Conservation (phyloP, 1,140 invertebrate genomes). For the Drosophila nannoptera region DNA sequence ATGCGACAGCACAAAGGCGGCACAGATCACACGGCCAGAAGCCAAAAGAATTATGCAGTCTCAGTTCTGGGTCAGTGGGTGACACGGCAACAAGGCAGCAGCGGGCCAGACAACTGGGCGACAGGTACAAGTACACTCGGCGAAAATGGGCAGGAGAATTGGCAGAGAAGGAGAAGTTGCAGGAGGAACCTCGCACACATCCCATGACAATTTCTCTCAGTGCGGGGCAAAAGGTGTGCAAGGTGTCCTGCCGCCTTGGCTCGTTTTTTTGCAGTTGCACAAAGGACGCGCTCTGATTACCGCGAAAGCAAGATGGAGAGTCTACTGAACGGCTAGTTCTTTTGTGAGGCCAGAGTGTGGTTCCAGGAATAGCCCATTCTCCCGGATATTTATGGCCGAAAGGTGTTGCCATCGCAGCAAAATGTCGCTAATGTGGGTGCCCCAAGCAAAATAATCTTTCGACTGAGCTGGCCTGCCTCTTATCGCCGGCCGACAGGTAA, state of each 20-base stretch:
- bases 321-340: conserved; percentile 16
- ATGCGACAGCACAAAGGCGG: conserved; percentile 55
- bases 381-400: conserved; percentile 59
- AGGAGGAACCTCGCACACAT: neutral
- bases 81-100: conserved; percentile 27
- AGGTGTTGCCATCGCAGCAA: conserved; percentile 52
- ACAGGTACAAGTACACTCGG: conserved; percentile 52
- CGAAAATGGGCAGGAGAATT: neutral
- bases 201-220: conserved; percentile 3
- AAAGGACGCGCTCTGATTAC: conserved; percentile 66
- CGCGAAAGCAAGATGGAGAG: conserved; percentile 26
- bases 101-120: conserved; percentile 54
- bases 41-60: conserved; percentile 27
- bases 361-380: conserved; percentile 23
- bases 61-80: conserved; percentile 60
- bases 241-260: conserved; percentile 17
- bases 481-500: conserved; percentile 32
- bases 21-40: conserved; percentile 41
- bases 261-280: conserved; percentile 65
- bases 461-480: conserved; percentile 4
- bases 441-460: neutral
- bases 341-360: conserved; percentile 32
- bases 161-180: too few species aligned
- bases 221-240: conserved; percentile 38
- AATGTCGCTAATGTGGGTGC: conserved; percentile 43